Base-by-base conservation (phyloP, 2,797 vertebrate genomes). In the Botia almorhae region DNA sequence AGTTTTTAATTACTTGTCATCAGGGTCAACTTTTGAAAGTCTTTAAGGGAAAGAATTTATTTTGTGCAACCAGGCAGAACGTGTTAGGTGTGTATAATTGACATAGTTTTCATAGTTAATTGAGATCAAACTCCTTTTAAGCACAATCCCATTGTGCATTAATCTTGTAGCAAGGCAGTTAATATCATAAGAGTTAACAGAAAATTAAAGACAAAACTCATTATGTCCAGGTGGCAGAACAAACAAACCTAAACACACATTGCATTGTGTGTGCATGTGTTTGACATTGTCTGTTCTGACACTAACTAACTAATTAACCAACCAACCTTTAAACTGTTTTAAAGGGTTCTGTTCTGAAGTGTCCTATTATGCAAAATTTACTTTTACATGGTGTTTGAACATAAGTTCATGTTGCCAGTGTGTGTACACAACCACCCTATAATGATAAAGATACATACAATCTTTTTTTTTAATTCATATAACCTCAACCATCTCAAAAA, bases 51-150 rank as follows among this genome's bases (percentile, higher is more conserved):
- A 58, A 58, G 0, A 23, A 23, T 58, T 10, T 58, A 58, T 58
- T 58, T 58, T 58, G 56, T 43, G 60, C 23, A 64, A 56, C 16
- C 46, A n/a, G 29, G 19, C 51, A 58, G 17, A 74, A 26, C 56
- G 55, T 70, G 69, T 71, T 19, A 82, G 60, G 55, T 72, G 48
- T 72, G 55, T 46, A 68, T 33, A n/a, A 23, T 53, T 7, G 17
- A 56, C 72, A 17, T 55, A 46, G 13, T 56, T 76, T 79, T 39
- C 7, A 13, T 50, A 48, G 51, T 26, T 17, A 11, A 63, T 51
- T 6, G 60, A 69, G 17, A 7, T 26, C 21, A 23, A n/a, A 51
- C 11, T 11, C 7, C 10, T 71, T 53, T 53, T 17, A 53, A 53
- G 5, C 51, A 53, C 17, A 53, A 60, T 23, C 19, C 56, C 21